Evolutionary conservation across 2,113 vertebrate genomes (phyloP).

Genomic region (Ceyx melanurus): DNA sequence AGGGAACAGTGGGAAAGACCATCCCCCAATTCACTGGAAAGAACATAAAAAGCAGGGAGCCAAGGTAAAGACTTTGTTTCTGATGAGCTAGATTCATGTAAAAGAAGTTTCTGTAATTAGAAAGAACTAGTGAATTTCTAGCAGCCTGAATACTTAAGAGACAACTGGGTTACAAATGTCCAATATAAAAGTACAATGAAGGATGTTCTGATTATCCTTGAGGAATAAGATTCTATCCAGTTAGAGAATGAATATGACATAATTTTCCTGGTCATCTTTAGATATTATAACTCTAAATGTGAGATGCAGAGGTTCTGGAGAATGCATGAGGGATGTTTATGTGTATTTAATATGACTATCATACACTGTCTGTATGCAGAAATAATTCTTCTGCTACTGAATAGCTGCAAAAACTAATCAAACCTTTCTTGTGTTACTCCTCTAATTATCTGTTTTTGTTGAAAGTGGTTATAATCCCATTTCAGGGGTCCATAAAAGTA

Average conservation of each 20-base stretch:
- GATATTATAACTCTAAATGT: background rate
- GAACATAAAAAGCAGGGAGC: background rate
- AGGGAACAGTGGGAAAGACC: background rate
- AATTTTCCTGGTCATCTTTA: background rate
- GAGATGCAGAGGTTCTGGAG: background rate
- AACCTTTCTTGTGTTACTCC: background rate
- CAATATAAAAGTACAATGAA: background rate
- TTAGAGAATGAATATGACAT: background rate
- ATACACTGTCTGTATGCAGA: background rate
- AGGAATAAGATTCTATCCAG: background rate
- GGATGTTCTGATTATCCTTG: background rate
- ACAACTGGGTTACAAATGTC: background rate
- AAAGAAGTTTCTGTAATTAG: background rate
- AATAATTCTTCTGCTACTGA: background rate
- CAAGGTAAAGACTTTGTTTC: background rate
- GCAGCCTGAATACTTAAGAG: background rate
- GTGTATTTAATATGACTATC: background rate
- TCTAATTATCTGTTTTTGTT: background rate
- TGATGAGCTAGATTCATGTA: background rate
- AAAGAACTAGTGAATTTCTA: background rate
- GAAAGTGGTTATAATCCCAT: background rate
- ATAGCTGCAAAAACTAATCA: background rate
- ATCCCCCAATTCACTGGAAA: background rate
- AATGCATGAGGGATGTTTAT: background rate
- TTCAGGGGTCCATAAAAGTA: background rate